Percentiles rank a stretch among this genome's conserved stretches.
Conservation (phyloP, 1,140 invertebrate species). For the Drosophila athabasca region DNA sequence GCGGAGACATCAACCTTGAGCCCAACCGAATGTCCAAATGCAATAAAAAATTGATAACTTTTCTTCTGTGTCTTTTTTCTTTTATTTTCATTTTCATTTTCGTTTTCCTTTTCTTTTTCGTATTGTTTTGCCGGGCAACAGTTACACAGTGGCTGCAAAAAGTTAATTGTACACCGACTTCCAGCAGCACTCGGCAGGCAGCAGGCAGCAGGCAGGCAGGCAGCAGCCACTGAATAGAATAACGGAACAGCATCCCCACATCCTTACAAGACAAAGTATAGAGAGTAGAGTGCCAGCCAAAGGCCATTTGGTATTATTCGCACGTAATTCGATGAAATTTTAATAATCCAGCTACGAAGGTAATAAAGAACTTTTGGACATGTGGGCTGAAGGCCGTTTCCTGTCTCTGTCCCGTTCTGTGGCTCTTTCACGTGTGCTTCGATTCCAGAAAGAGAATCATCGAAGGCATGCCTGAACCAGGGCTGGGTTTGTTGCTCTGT, state of each 20-base stretch:
- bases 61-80: background rate
- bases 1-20: constrained; percentile 35
- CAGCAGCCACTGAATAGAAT: background rate
- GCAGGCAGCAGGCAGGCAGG: no score
- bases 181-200: constrained; percentile 3
- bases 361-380: constrained; percentile 74
- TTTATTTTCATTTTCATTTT: constrained; percentile 14
- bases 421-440: no score
- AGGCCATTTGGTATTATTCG: constrained; percentile 60
- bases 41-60: constrained; percentile 57
- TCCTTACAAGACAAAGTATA: constrained; percentile 7
- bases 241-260: background rate
- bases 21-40: constrained; percentile 17
- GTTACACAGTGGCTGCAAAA: constrained; percentile 10
- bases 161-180: constrained; percentile 39
- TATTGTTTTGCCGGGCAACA: no score
- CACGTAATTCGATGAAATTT: constrained; percentile 76
- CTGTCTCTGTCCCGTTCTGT: background rate
- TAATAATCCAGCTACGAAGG: constrained; percentile 70
- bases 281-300: constrained; percentile 14
- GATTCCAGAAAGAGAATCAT: no score
- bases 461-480: no score
- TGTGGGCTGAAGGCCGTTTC: constrained; percentile 57
- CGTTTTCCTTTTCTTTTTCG: constrained; percentile 6
- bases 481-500: no score